Conservation (phyloP, 1,140 invertebrate genomes). For the Trachymyrmex cornetzi region DNA sequence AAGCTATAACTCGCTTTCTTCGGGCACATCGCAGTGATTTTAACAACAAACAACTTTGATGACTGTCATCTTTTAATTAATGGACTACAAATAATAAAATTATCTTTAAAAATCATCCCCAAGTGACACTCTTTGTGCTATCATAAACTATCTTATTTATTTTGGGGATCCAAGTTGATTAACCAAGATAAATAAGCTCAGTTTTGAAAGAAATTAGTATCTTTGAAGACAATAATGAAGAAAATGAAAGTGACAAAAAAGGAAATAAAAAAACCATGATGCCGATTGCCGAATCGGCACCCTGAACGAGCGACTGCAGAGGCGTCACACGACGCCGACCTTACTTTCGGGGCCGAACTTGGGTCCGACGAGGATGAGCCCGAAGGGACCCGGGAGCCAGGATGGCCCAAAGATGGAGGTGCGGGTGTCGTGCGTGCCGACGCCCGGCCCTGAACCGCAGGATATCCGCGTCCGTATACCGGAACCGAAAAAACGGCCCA, state of each 20-base stretch:
- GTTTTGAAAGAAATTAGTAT: neutral
- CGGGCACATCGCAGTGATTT: neutral
- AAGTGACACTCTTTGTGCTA: neutral
- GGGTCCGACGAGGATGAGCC: conserved; percentile 80
- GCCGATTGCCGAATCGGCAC: conserved; percentile 56
- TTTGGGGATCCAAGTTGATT: neutral
- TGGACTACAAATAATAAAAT: neutral
- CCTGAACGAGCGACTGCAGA: conserved; percentile 79
- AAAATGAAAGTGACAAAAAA: conserved; percentile 27
- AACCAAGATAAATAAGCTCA: neutral
- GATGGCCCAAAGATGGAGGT: conserved; percentile 83
- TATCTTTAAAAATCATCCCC: neutral
- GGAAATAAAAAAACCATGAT: neutral
- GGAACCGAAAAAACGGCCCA: conserved; percentile 82
- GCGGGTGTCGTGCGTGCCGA: conserved; percentile 81
- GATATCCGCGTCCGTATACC: conserved; percentile 83
- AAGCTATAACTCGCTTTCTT: neutral
- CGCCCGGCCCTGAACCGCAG: conserved; percentile 82
- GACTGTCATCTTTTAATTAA: neutral
- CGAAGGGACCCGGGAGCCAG: conserved; percentile 79
- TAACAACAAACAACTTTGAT: neutral
- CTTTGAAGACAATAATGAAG: conserved; percentile 25
- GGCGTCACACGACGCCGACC: conserved; percentile 84
- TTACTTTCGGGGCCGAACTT: conserved; percentile 59
- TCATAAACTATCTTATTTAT: conserved; percentile 5